These are phyloP conservation scores for Pangasius larnaudii DNA, from an alignment of 2,797 vertebrate species.

Conservation along the genomic window DNA sequence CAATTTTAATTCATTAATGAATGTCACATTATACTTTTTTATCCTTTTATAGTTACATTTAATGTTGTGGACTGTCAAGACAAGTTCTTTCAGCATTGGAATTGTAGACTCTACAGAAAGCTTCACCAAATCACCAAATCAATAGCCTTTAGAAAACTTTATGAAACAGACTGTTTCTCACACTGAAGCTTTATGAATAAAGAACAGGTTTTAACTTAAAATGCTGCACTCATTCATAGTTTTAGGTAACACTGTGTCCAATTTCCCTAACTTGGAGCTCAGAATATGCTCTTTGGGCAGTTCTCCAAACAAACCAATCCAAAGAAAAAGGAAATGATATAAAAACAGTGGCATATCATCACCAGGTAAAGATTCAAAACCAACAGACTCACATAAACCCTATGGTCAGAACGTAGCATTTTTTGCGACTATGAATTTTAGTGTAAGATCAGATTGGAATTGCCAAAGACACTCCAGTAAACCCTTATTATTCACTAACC, in stretches of 20 bases:
- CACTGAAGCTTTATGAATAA: too few relatives aligned
- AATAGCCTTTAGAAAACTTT: too few relatives aligned
- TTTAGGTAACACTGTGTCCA: background rate
- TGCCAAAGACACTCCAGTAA: background rate
- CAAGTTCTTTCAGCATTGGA: background rate
- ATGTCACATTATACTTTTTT: background rate
- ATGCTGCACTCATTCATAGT: background rate
- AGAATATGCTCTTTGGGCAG: background rate
- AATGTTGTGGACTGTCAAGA: background rate
- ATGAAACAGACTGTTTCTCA: too few relatives aligned
- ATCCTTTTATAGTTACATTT: background rate
- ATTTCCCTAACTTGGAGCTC: background rate
- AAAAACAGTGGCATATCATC: background rate
- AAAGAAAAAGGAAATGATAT: background rate
- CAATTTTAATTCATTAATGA: background rate
- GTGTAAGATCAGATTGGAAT: background rate
- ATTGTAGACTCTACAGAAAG: background rate
- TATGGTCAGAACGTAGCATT: background rate
- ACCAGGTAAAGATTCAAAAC: background rate
- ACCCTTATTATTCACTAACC: background rate
- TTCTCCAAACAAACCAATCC: too few relatives aligned
- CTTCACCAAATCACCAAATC: background rate
- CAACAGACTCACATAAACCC: too few relatives aligned
- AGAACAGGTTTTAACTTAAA: too few relatives aligned
- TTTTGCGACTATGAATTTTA: background rate